These are phyloP conservation scores for Trachelus tabidus DNA, from an alignment of 2,888 invertebrate genomes.

Conservation along the genomic window DNA sequence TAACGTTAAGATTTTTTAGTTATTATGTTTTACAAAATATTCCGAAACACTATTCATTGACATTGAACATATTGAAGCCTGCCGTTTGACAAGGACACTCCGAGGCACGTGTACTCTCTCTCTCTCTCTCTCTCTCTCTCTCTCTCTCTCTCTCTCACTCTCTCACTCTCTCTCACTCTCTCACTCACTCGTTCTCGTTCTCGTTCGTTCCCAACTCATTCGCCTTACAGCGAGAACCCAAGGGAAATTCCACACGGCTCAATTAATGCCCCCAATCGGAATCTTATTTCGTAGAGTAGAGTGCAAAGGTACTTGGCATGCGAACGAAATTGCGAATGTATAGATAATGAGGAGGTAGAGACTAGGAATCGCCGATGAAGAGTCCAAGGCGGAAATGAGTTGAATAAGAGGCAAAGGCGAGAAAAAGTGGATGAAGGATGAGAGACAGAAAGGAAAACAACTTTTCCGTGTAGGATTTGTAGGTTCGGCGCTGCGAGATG, in stretches of 20 bases:
- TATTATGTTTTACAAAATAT: too few species aligned
- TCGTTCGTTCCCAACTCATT: not conserved
- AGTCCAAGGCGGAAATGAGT: too few species aligned
- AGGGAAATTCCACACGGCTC: conserved; percentile 57
- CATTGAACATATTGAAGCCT: not conserved
- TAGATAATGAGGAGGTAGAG: conserved; percentile 47
- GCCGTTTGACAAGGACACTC: too few species aligned
- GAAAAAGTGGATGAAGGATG: conserved; percentile 42
- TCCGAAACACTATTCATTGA: too few species aligned
- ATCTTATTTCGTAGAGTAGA: conserved; percentile 54
- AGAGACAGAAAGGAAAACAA: conserved; percentile 26
- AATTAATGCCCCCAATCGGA: conserved; percentile 62
- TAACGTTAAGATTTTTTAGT: too few species aligned
- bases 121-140: too few species aligned
- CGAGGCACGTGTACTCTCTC: not conserved
- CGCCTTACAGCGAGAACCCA: conserved; percentile 33
- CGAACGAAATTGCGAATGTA: conserved; percentile 57
- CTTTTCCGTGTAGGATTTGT: conserved; percentile 4
- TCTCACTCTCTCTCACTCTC: not conserved
- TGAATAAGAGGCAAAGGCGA: conserved; percentile 27
- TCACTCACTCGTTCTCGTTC: not conserved
- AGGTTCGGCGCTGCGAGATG: not conserved
- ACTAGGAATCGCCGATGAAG: too few species aligned
- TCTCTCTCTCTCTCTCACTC: not conserved
- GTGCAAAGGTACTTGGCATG: not conserved